These are phyloP conservation scores for Pollimyrus isidori DNA, from an alignment of 2,113 vertebrate species.

Conservation along the genomic window DNA sequence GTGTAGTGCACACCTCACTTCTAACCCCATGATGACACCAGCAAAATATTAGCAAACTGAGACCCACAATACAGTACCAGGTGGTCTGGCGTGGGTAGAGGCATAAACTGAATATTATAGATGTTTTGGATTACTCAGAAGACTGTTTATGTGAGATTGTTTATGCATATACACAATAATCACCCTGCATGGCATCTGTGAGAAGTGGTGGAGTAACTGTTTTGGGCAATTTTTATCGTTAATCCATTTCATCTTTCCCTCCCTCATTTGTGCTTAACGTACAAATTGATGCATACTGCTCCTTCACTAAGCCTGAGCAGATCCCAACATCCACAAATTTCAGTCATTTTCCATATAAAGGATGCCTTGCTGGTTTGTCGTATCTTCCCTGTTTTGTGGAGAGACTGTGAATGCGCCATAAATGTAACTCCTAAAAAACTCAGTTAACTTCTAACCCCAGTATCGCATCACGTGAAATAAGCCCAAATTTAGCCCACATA, in stretches of 20 bases:
- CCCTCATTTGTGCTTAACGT: background rate
- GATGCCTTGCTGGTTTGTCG: background rate
- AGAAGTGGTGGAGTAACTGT: background rate
- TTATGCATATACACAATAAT: background rate
- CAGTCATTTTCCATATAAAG: background rate
- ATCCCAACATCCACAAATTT: background rate
- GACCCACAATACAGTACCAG: background rate
- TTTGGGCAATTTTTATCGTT: background rate
- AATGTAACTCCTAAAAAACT: background rate
- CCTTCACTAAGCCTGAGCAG: background rate
- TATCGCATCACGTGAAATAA: background rate
- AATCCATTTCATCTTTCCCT: background rate
- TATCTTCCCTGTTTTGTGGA: background rate
- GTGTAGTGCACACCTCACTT: background rate
- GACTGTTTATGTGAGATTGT: background rate
- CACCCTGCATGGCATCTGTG: background rate
- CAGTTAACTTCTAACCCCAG: background rate
- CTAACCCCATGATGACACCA: background rate
- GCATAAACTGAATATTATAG: background rate
- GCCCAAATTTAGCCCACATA: too few relatives aligned
- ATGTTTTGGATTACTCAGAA: background rate
- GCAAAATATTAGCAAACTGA: background rate
- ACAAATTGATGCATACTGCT: background rate
- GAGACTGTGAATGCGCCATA: background rate
- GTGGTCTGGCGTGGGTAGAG: background rate